These are phyloP conservation scores for Pseudochirops cupreus DNA, from an alignment of 2,797 vertebrate genomes.

Conservation along the genomic window DNA sequence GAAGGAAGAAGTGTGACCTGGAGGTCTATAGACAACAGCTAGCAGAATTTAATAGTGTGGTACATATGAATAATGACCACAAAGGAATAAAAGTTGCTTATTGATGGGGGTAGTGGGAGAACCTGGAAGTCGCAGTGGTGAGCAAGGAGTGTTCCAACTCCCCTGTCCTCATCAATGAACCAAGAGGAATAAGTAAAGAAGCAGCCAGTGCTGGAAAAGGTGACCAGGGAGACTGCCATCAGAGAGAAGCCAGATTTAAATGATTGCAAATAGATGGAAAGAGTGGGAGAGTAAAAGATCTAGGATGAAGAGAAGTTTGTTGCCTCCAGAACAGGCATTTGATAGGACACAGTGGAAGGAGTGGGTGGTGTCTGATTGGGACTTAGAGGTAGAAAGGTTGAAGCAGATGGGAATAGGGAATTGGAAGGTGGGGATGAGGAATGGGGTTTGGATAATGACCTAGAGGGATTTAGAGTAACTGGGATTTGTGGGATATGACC, in stretches of 20 bases:
- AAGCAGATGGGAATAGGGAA: background rate
- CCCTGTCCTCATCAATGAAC: background rate
- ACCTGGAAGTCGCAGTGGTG: background rate
- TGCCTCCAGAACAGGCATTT: background rate
- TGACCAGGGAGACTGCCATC: background rate
- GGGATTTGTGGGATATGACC: background rate
- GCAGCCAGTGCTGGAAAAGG: background rate
- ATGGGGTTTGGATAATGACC: background rate
- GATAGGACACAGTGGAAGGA: background rate
- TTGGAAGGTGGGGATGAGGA: background rate
- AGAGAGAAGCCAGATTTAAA: background rate
- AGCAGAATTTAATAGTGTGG: background rate
- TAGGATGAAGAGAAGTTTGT: background rate
- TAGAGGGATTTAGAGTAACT: background rate
- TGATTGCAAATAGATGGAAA: background rate
- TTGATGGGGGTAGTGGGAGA: background rate
- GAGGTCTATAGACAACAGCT: background rate
- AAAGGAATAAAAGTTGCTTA: background rate
- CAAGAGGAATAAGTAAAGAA: background rate
- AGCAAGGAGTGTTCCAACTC: background rate
- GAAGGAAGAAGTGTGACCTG: background rate
- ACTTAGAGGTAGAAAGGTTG: background rate
- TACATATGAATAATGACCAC: background rate
- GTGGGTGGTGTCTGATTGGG: background rate
- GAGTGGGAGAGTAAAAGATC: background rate